Base-by-base conservation (phyloP, 1,140 invertebrate genomes). In the Pseudomyrmex flavicornis region DNA sequence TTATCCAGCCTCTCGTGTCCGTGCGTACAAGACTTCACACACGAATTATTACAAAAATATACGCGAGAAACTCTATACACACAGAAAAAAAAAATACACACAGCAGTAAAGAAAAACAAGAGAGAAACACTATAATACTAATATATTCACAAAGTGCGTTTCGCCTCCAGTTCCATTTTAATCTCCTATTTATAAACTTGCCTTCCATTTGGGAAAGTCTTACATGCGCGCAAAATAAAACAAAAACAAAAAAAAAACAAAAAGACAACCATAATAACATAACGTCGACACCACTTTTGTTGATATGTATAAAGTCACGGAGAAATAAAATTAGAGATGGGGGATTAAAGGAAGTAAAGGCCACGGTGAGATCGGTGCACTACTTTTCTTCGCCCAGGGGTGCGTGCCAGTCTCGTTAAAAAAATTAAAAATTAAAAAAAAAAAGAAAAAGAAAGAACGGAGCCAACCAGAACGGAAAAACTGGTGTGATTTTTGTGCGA, bases 251-350 rank as follows among this genome's bases (percentile, higher is more conserved):
- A 59, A 86, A 63, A 48, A 73, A 61, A 74, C 69, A 54, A 63
- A 48, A 62, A 35, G 26, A 59, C 48, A 8, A 61, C 26, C 4
- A 26, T 26, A 26, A 26, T 26, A 17, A 87, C 59, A 85, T 80
- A 88, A 93, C 91, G 91, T 93, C 91, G 91, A 92, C 92, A 93
- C 91, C 92, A 93, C 91, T 93, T 93, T 91, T 91, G 90, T 91
- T 90, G 90, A 85, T 79, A 88, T 90, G 80, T 85, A 69, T 63
- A 79, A 86, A 80, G 70, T 26, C 65, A 88, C 48, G 75, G 61
- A 86, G 68, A 88, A 84, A 83, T 69, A 86, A 52, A 86, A 76
- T 26, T 77, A 87, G 84, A 87, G 84, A 89, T 84, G 87, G 86
- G 83, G 84, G 84, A 83, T 89, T 88, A 85, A 82, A 84, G 59